phyloP scores from a whole-genome alignment of 2,797 vertebrate genomes.

The Acanthurus lineatus region DNA sequence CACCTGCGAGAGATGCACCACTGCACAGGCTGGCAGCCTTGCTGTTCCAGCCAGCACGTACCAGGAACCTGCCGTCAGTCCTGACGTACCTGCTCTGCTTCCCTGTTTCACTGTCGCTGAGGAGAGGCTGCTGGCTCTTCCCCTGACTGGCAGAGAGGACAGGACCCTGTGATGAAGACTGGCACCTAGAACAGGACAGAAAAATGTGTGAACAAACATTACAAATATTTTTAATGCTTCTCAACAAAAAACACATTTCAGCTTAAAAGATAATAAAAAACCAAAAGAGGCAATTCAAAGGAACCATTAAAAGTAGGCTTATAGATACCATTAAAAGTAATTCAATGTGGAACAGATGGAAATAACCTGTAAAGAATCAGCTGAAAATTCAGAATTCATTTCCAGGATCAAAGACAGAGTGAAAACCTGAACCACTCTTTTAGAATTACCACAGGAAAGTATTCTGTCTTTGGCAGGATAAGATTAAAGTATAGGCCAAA shows the following conservation, averaged over 20 bases:
- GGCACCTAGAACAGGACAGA: constrained; percentile 88
- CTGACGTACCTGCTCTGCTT: constrained; percentile 84
- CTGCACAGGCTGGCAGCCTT: constrained; percentile 79
- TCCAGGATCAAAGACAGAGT: constrained; percentile 68
- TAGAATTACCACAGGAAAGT: constrained; percentile 79
- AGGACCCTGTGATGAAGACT: constrained; percentile 91
- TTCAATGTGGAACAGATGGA: constrained; percentile 59
- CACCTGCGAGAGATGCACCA: constrained; percentile 78
- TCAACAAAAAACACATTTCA: not conserved
- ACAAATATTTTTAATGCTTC: constrained; percentile 15
- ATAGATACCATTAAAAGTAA: constrained; percentile 53
- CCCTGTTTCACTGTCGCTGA: constrained; percentile 90
- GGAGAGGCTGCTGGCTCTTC: constrained; percentile 86
- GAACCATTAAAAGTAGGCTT: too few species aligned
- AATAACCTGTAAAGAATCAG: constrained; percentile 58
- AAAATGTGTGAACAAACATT: constrained; percentile 20
- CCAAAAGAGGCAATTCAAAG: constrained; percentile 38
- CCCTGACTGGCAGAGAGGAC: constrained; percentile 87
- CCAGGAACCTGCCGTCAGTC: constrained; percentile 85
- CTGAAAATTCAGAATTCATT: constrained; percentile 63
- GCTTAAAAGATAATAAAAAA: constrained; percentile 41
- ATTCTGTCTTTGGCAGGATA: constrained; percentile 79
- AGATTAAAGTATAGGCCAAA: constrained; percentile 71
- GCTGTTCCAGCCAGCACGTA: constrained; percentile 86
- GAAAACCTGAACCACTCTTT: constrained; percentile 73